phyloP scores from a whole-genome alignment of 2,888 invertebrate genomes.

The Oscheius sp. region DNA sequence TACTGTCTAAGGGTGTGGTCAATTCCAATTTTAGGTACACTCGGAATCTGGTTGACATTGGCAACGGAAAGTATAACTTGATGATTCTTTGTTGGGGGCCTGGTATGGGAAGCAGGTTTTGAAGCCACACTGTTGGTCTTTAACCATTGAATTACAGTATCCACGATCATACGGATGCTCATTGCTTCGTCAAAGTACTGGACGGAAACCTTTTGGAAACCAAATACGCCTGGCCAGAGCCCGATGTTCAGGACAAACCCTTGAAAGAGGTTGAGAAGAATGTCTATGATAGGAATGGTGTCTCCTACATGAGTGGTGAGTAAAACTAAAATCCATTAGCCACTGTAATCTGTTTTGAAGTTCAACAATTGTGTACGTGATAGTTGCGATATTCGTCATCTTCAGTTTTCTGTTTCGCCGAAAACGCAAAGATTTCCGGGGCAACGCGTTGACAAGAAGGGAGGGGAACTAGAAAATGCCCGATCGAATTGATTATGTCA shows the following conservation, averaged over 20 bases:
- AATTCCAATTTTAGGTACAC: conserved; percentile 82
- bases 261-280: conserved; percentile 81
- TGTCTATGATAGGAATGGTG: conserved; percentile 82
- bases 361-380: conserved; percentile 8
- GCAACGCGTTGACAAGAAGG: conserved; percentile 6
- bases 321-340: neutral
- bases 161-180: conserved; percentile 94
- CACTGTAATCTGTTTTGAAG: neutral
- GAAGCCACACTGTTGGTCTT: neutral
- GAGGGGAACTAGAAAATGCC: conserved; percentile 12
- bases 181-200: conserved; percentile 94
- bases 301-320: conserved; percentile 93
- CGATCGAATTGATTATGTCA: conserved; percentile 28
- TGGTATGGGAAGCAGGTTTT: conserved; percentile 80
- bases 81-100: conserved; percentile 99
- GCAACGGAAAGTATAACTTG: conserved; percentile 96
- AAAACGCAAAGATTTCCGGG: conserved; percentile 7
- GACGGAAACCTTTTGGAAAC: conserved; percentile 87
- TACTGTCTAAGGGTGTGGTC: neutral
- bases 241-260: conserved; percentile 73
- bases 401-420: conserved; percentile 20
- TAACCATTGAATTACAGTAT: conserved; percentile 79
- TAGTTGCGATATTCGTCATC: conserved; percentile 5
- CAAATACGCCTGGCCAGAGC: conserved; percentile 84
- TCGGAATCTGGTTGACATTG: conserved; percentile 91